These are phyloP conservation scores for Pungitius pungitius DNA, from an alignment of 2,113 vertebrate species.

Conservation along the genomic window DNA sequence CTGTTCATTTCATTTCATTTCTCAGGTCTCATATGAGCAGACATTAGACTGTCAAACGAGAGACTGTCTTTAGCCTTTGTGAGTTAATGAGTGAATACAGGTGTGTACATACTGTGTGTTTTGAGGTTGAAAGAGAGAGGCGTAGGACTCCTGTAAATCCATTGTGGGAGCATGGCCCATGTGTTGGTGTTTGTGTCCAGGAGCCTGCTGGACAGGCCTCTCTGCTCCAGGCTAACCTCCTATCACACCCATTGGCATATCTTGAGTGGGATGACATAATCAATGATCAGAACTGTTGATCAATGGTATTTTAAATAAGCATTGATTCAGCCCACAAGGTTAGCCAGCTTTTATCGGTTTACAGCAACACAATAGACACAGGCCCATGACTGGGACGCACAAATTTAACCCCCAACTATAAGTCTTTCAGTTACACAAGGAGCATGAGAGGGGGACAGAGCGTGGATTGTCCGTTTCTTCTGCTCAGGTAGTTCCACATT, in stretches of 20 bases:
- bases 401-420: constrained; percentile 56
- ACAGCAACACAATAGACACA: constrained; percentile 82
- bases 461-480: background rate
- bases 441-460: background rate
- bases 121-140: constrained; percentile 8
- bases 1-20: constrained; percentile 69
- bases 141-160: constrained; percentile 11
- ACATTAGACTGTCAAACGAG: constrained; percentile 59
- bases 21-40: constrained; percentile 62
- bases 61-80: constrained; percentile 36
- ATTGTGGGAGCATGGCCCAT: constrained; percentile 15
- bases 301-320: constrained; percentile 86
- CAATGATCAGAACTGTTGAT: constrained; percentile 88
- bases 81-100: constrained; percentile 41
- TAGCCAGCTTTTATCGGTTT: constrained; percentile 84
- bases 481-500: background rate
- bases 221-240: constrained; percentile 76
- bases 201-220: constrained; percentile 51
- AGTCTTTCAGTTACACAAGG: constrained; percentile 37
- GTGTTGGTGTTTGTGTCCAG: constrained; percentile 39
- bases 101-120: constrained; percentile 12
- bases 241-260: constrained; percentile 81
- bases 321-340: constrained; percentile 83
- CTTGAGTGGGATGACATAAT: constrained; percentile 80
- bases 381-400: constrained; percentile 59